Evolutionary conservation across 1,140 invertebrate species (phyloP), one percentile per base, ranked within the genome.

Genomic region (Formica selysi): DNA sequence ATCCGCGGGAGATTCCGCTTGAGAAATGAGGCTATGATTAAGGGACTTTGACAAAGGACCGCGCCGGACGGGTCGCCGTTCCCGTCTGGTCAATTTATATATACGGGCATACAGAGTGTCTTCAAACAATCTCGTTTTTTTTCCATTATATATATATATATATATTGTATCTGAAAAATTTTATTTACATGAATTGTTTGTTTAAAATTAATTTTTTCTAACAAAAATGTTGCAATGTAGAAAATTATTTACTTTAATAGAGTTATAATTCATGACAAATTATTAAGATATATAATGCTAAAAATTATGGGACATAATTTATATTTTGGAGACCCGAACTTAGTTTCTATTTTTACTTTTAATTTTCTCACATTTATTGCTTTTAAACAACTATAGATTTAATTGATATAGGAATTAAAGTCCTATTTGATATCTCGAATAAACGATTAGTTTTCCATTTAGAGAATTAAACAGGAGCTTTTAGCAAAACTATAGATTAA

Each of bases 21-120:
- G 81, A 85, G 81, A 85, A 76, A 85, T 62, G 65, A 73, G 36
- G 62, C 65, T 73, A 48, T 74, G 64, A 87, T 71, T 81, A 81
- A 73, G 79, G 38, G 79, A 73, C 79, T 81, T 71, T 81, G 79
- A 81, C 79, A 73, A 73, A 81, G 79, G 26, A 61, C 61, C 79
- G 79, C 54, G 67, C 51, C 7, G 36, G 51, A 57, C 51, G 67
- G 64, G 22, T 80, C 44, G 64, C 64, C 64, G 62, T 68, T 32
- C 44, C 32, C 6, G 29, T 32, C 62, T 38, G 32, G 44, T 16
- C 65, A 64, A 80, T 57, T 54, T 48, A 54, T 41, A 13, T 38
- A 8, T 22, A 48, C 44, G 59, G 11, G 13, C 59, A 11, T 48
- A 36, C 13, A 1, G 2, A 1, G 0, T 44, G 16, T 68, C n/a